phyloP scores from a whole-genome alignment of 2,797 vertebrate genomes.

The Peromyscus attwateri region DNA sequence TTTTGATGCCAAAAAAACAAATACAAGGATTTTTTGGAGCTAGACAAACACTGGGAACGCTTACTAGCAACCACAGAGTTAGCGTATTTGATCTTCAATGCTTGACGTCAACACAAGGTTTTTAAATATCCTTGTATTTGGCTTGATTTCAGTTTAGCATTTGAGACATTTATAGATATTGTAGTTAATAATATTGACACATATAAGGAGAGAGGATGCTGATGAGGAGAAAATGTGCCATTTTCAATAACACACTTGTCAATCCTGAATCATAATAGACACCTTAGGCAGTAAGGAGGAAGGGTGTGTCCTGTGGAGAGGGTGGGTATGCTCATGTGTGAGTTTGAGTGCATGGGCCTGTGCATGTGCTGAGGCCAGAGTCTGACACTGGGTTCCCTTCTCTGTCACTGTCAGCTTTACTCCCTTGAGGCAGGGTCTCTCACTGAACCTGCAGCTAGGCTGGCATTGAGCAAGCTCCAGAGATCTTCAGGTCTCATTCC shows the following conservation, averaged over 20 bases:
- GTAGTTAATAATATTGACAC: conserved; percentile 66
- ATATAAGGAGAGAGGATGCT: conserved; percentile 24
- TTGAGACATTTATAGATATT: conserved; percentile 77
- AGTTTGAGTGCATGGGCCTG: not conserved
- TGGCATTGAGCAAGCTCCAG: not conserved
- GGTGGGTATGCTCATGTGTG: not conserved
- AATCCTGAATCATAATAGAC: not conserved
- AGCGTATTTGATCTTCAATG: conserved; percentile 87
- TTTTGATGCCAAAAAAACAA: conserved; percentile 85
- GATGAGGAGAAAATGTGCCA: conserved; percentile 42
- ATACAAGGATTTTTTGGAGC: conserved; percentile 86
- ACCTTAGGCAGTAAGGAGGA: not conserved
- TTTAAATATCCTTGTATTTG: conserved; percentile 86
- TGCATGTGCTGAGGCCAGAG: not conserved
- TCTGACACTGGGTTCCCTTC: not conserved
- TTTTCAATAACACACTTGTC: conserved; percentile 51
- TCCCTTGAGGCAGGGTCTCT: not conserved
- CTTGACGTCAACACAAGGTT: conserved; percentile 88
- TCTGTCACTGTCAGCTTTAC: not conserved
- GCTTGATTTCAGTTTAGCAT: conserved; percentile 81
- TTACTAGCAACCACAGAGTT: conserved; percentile 83
- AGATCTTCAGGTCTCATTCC: not conserved
- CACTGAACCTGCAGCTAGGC: not conserved
- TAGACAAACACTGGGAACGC: conserved; percentile 85
- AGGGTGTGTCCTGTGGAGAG: not conserved